Evolutionary conservation across 2,888 invertebrate species (phyloP).

Genomic region (Aphodius sticticus): DNA sequence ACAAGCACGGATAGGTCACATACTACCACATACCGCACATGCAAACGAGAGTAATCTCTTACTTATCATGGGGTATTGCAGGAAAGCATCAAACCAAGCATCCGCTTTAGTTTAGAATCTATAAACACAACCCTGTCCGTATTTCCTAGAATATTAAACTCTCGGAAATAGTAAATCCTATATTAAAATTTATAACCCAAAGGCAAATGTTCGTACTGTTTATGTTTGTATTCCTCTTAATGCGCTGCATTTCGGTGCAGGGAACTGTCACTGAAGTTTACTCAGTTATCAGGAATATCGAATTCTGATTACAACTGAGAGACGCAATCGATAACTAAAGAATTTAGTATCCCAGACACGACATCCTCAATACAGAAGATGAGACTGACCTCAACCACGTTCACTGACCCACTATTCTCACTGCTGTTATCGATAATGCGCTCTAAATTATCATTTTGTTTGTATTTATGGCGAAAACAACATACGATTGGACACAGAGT

Average conservation of each 20-base stretch:
- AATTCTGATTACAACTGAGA: not conserved
- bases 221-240: not conserved
- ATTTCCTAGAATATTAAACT: not conserved
- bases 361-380: not conserved
- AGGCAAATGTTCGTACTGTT: not conserved
- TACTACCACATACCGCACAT: not conserved
- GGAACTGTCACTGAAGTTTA: not conserved
- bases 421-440: not conserved
- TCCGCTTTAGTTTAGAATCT: not conserved
- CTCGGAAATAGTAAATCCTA: not conserved
- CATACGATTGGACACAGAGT: not conserved
- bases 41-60: not conserved
- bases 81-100: not conserved
- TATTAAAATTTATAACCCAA: not conserved
- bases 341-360: not conserved
- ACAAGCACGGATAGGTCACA: not conserved
- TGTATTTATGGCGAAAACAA: not conserved
- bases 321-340: not conserved
- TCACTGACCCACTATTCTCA: not conserved
- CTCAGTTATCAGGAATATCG: not conserved
- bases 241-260: not conserved
- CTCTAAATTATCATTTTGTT: not conserved
- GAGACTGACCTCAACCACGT: not conserved
- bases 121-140: not conserved
- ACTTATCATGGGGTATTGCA: not conserved